phyloP scores from a whole-genome alignment of 2,888 invertebrate species.

The Nephrotoma flavescens region DNA sequence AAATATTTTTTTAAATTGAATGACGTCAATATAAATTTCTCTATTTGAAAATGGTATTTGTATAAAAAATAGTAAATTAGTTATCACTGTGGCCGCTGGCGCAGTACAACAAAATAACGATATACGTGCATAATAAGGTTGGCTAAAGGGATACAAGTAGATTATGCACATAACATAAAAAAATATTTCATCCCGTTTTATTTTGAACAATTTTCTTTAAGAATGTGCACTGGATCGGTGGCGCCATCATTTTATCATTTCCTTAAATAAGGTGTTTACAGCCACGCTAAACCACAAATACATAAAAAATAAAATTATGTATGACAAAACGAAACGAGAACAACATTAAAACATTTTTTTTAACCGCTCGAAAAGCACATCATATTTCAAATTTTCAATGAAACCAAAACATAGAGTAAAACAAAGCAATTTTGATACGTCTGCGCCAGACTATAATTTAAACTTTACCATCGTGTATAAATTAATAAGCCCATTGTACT shows the following conservation, averaged over 20 bases:
- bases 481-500: no score
- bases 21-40: neutral
- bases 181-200: neutral
- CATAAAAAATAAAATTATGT: neutral
- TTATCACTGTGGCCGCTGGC: neutral
- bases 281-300: neutral
- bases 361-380: neutral
- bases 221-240: neutral
- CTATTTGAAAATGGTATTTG: neutral
- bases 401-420: neutral
- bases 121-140: neutral
- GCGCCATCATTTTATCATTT: constrained; percentile 2
- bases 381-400: neutral
- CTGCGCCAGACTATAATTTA: no score
- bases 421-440: neutral
- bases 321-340: neutral
- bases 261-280: constrained; percentile 3
- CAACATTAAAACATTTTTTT: neutral
- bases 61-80: neutral
- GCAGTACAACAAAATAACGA: neutral
- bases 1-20: neutral
- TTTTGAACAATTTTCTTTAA: neutral
- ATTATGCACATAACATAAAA: neutral
- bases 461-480: no score
- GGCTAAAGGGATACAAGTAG: neutral